Conservation (phyloP, 2,888 invertebrate genomes). For the Rosalia funebris region DNA sequence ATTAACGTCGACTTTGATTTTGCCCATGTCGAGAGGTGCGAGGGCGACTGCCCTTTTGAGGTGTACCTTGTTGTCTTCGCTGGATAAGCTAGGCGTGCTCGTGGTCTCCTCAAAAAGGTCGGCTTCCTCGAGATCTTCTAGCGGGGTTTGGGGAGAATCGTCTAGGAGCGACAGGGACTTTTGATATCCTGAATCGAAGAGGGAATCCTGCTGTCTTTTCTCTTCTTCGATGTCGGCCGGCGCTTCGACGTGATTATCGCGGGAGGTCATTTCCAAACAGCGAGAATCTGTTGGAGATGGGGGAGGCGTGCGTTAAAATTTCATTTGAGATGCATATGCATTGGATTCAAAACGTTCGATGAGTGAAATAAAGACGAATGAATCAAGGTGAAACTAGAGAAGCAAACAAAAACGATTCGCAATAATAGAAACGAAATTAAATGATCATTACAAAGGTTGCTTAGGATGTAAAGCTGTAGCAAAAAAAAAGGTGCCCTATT, state of each 20-base stretch:
- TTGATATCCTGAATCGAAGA: constrained; percentile 56
- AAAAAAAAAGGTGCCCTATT: no score
- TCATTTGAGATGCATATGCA: no score
- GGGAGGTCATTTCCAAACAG: constrained; percentile 8
- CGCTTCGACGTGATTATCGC: not conserved
- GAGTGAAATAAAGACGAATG: no score
- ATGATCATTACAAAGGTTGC: no score
- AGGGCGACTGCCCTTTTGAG: constrained; percentile 23
- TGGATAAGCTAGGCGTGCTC: constrained; percentile 40
- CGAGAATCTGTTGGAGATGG: constrained; percentile 10
- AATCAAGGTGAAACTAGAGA: no score
- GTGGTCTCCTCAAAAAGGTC: constrained; percentile 46
- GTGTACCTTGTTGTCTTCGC: constrained; percentile 42
- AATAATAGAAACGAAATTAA: no score
- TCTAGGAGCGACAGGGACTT: constrained; percentile 54
- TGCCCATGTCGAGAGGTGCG: constrained; percentile 18
- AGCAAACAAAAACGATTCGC: no score
- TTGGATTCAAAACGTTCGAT: no score
- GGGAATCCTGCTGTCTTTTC: constrained; percentile 35
- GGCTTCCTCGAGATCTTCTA: constrained; percentile 41
- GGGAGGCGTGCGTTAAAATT: no score
- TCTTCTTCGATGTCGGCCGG: constrained; percentile 14
- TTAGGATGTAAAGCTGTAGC: no score
- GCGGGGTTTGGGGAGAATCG: constrained; percentile 34
- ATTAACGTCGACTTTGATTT: constrained; percentile 45